Evolutionary conservation across 2,888 invertebrate species (phyloP).

Genomic region (Tubiluchus corallicola): DNA sequence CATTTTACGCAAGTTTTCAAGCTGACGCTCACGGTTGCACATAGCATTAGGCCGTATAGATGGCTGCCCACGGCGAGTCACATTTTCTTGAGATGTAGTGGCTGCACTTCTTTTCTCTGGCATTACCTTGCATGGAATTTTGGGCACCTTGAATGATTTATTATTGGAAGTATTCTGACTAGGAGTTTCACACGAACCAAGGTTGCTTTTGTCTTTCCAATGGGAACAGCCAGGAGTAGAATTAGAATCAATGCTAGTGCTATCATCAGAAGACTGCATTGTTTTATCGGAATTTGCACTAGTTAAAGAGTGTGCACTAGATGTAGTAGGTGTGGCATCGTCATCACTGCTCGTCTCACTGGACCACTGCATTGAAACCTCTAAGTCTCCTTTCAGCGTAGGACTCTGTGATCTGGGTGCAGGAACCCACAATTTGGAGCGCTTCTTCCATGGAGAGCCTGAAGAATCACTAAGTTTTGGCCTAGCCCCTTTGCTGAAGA

Average conservation of each 20-base stretch:
- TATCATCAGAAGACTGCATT: too few relatives aligned
- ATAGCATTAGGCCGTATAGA: constrained; percentile 30
- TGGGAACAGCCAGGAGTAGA: constrained; percentile 18
- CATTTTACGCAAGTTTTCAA: constrained; percentile 44
- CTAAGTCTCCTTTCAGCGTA: too few relatives aligned
- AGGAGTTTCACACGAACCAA: neutral
- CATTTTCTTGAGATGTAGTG: neutral
- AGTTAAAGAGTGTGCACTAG: too few relatives aligned
- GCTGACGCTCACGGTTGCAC: constrained; percentile 39
- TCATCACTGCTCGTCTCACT: too few relatives aligned
- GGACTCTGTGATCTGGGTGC: too few relatives aligned
- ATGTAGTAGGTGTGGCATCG: too few relatives aligned
- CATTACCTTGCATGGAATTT: constrained; percentile 4
- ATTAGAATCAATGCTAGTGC: too few relatives aligned
- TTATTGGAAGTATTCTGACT: neutral
- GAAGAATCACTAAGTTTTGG: too few relatives aligned
- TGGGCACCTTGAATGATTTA: neutral
- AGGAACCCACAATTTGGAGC: too few relatives aligned
- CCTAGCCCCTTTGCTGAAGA: constrained; percentile 28
- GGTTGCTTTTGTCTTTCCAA: constrained; percentile 12
- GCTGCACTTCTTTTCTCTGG: neutral
- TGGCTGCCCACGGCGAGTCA: constrained; percentile 15
- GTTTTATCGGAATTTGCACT: too few relatives aligned
- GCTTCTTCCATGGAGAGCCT: too few relatives aligned
- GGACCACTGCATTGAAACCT: too few relatives aligned